Conservation (phyloP, 2,797 vertebrate genomes). For the Spheniscus humboldti region DNA sequence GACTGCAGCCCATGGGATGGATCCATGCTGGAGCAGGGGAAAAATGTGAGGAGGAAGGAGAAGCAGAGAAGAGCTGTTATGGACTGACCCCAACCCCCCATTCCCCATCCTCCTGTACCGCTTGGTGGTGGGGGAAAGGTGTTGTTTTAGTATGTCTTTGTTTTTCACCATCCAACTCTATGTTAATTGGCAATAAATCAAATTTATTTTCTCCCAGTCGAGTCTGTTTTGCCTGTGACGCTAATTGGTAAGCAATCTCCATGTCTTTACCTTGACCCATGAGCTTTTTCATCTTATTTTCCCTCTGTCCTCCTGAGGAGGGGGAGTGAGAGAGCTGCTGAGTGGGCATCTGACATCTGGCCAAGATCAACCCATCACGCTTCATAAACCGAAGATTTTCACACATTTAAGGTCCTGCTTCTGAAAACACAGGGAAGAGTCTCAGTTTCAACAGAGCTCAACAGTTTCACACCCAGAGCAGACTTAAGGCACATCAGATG, state of each 20-base stretch:
- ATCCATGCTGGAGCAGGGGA: not conserved
- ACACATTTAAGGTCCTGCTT: not conserved
- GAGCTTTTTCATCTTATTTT: not conserved
- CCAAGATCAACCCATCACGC: not conserved
- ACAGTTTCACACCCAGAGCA: not conserved
- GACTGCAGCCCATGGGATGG: not conserved
- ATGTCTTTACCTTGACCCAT: not conserved
- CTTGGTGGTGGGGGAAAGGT: accelerated
- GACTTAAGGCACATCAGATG: not conserved
- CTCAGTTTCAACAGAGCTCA: not conserved
- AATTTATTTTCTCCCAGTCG: not conserved
- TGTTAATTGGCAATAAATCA: not conserved
- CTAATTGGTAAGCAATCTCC: not conserved
- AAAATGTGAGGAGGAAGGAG: not conserved
- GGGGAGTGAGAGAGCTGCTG: not conserved
- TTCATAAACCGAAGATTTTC: not conserved
- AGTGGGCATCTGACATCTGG: not conserved
- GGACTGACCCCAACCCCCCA: accelerated
- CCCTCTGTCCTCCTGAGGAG: not conserved
- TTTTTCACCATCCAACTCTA: not conserved
- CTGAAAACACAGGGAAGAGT: not conserved
- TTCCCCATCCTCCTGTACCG: not conserved
- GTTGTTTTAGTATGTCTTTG: not conserved
- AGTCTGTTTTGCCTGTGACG: not conserved
- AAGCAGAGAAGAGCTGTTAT: not conserved